phyloP scores from a whole-genome alignment of 53 echinoderm and acorn worm species.

The Crossaster papposus region DNA sequence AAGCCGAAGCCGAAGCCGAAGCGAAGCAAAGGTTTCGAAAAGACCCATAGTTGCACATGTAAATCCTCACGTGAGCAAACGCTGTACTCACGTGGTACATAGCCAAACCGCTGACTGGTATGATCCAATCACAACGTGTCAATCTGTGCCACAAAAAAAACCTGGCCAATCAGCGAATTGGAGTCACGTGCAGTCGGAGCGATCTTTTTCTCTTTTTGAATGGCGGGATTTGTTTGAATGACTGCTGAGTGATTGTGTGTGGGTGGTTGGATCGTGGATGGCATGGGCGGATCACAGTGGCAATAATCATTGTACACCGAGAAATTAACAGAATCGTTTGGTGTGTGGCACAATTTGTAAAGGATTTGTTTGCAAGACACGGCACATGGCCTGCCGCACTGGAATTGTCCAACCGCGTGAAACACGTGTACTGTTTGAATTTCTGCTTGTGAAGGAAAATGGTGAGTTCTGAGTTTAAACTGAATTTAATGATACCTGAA shows the following conservation, averaged over 20 bases:
- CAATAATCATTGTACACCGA: neutral
- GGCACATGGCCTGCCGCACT: neutral
- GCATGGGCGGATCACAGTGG: conserved; percentile 25
- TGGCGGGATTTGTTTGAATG: conserved; percentile 29
- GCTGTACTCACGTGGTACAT: neutral
- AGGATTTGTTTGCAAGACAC: neutral
- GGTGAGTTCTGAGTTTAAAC: neutral
- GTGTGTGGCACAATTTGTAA: neutral
- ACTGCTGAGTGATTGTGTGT: conserved; percentile 10
- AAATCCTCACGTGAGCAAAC: neutral
- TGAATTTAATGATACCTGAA: neutral
- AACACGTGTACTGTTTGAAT: neutral
- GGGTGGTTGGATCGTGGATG: conserved; percentile 46
- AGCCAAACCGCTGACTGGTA: neutral
- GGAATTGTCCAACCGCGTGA: neutral
- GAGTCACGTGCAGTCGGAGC: conserved; percentile 11
- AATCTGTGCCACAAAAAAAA: neutral
- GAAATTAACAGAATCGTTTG: neutral
- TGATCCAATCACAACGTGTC: conserved; percentile 6
- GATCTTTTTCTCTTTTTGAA: neutral
- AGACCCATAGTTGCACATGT: neutral
- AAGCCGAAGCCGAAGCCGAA: neutral
- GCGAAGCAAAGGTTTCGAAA: neutral
- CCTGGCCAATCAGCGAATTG: neutral
- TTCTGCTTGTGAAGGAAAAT: neutral